Base-by-base conservation (phyloP, 37 sponge, comb jelly and placozoan species). In the Axinella damicornis region DNA sequence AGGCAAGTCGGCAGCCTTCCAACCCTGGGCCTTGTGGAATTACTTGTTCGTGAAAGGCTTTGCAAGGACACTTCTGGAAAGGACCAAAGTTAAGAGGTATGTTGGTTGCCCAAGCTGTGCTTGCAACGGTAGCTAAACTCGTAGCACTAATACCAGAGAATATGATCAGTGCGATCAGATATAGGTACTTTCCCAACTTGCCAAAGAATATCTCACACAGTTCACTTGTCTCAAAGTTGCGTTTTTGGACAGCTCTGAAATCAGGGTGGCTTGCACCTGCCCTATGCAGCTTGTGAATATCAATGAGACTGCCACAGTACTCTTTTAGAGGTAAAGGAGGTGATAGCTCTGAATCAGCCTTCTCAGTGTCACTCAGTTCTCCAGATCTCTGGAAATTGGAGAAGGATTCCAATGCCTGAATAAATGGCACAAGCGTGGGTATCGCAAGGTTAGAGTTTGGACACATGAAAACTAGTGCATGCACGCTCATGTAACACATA, bases 171-270 rank as follows among this genome's bases (percentile, higher is more conserved):
- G 88, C 53, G 37, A 83, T 33, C 27, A 91, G 30, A 68, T 84
- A 94, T 22, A 78, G n/a, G 37, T 68, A 27, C 78, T 90, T 88
- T 53, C 79, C 71, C 41, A 39, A 73, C 30, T 25, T 16, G 38
- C 85, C 83, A 53, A 83, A 72, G 63, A 92, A 88, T 1, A 88
- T 39, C 19, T 82, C 67, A 54, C 85, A 88, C 55, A 92, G 54
- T 57, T 94, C 95, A 2, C 69, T 91, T 18, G 79, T 75, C 60
- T 94, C 95, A 58, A 94, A 91, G 58, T 88, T 91, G 14, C 95
- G 65, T 17, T 36, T 65, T 21, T 81, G 71, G 0, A 31, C 6
- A 25, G 87, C 77, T 16, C 75, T 54, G 63, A 78, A 91, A 17
- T 46, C 34, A 22, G 91, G 91, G 18, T 76, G 46, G 9, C 9